phyloP scores from a whole-genome alignment of 2,113 vertebrate genomes.

The Hydrolagus affinis region DNA sequence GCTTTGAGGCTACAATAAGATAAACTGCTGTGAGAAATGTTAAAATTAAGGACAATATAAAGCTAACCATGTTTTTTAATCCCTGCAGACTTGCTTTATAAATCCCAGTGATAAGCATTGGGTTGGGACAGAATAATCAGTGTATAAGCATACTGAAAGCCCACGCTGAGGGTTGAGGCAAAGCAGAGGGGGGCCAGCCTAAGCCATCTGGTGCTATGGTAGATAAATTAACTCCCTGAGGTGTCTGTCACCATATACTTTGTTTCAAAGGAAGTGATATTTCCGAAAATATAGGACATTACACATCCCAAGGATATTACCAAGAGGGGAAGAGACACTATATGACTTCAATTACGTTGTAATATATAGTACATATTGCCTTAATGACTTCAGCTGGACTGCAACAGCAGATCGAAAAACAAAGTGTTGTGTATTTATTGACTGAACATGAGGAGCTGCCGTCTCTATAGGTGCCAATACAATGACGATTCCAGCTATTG shows the following conservation, averaged over 20 bases:
- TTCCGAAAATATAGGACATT: not conserved
- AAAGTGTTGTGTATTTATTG: not conserved
- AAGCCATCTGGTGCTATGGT: not conserved
- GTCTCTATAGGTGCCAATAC: not conserved
- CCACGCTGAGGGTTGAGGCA: not conserved
- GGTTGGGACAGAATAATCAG: not conserved
- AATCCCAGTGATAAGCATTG: not conserved
- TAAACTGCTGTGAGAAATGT: not conserved
- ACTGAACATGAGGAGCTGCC: not conserved
- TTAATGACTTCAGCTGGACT: not conserved
- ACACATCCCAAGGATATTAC: not conserved
- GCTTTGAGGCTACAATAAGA: not conserved
- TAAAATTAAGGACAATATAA: not conserved
- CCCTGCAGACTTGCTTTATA: not conserved
- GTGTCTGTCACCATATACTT: not conserved
- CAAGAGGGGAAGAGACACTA: not conserved
- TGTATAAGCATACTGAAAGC: slow-evolving; percentile 1
- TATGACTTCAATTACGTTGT: not conserved
- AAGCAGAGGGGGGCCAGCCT: not conserved
- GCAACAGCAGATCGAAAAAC: slow-evolving; percentile 18
- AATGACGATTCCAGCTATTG: not conserved
- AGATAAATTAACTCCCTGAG: not conserved
- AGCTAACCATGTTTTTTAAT: not conserved
- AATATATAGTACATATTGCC: not conserved
- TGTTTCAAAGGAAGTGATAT: not conserved